Percentiles rank a stretch among this genome's conserved stretches.
These are phyloP conservation scores for Andrena minutula DNA, from an alignment of 2,888 invertebrate species.

Conservation along the genomic window DNA sequence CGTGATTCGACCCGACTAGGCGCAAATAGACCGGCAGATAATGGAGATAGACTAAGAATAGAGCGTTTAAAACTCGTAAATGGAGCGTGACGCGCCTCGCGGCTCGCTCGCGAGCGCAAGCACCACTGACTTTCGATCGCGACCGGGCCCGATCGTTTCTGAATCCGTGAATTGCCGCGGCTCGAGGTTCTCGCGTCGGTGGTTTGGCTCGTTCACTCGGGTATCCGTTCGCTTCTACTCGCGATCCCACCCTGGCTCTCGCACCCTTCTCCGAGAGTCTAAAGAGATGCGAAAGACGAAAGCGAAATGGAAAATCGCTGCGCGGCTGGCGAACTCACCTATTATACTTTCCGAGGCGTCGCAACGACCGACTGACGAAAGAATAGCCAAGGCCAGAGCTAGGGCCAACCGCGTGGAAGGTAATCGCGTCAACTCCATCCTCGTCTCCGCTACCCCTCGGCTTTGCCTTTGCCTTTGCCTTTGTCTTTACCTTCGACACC, in stretches of 20 bases:
- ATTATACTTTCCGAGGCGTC: slow-evolving; percentile 80
- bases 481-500: slow-evolving; percentile 14
- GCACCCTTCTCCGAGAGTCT: too few relatives aligned
- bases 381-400: slow-evolving; percentile 73
- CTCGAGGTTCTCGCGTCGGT: background rate
- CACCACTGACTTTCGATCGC: slow-evolving; percentile 45
- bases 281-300: too few relatives aligned
- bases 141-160: slow-evolving; percentile 10
- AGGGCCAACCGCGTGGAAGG: slow-evolving; percentile 70
- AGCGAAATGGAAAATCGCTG: too few relatives aligned
- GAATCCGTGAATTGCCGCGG: background rate
- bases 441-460: slow-evolving; percentile 28
- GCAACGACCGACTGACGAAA: slow-evolving; percentile 71
- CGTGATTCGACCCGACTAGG: slow-evolving; percentile 67
- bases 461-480: slow-evolving; percentile 8
- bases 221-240: background rate
- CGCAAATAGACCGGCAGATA: slow-evolving; percentile 76
- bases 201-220: background rate
- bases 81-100: slow-evolving; percentile 75
- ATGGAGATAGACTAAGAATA: slow-evolving; percentile 78
- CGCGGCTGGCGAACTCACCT: slow-evolving; percentile 71
- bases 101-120: slow-evolving; percentile 15
- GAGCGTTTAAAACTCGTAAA: slow-evolving; percentile 75
- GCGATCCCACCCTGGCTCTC: too few relatives aligned
- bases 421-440: slow-evolving; percentile 66